These are phyloP conservation scores for Mycteria americana DNA, from an alignment of 2,797 vertebrate species.

Conservation along the genomic window DNA sequence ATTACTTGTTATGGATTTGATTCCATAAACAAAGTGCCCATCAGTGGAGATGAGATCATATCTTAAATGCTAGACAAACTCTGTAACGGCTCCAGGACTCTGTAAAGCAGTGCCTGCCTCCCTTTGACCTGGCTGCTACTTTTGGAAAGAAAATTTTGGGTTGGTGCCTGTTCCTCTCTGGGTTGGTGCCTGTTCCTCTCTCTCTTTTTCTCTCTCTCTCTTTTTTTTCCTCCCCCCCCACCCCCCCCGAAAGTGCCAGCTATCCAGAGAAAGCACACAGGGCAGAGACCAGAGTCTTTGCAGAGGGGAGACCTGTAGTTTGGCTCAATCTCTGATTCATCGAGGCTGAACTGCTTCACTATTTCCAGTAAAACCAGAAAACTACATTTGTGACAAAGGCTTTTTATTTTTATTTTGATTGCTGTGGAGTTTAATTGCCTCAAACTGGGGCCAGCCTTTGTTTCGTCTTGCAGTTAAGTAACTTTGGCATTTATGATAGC, in stretches of 20 bases:
- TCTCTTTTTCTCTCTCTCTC: too few relatives aligned
- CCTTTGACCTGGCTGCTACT: not conserved
- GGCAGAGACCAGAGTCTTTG: not conserved
- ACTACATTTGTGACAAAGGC: not conserved
- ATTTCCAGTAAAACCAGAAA: slow-evolving; percentile 7
- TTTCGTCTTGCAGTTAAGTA: not conserved
- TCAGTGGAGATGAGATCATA: not conserved
- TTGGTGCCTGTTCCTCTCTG: not conserved
- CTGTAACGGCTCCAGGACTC: not conserved
- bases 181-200: not conserved
- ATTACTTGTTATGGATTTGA: not conserved
- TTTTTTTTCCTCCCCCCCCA: too few relatives aligned
- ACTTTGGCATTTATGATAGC: not conserved
- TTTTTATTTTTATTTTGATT: slow-evolving; percentile 21
- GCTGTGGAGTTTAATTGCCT: not conserved
- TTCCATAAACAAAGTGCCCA: not conserved
- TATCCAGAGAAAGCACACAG: not conserved
- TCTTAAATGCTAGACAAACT: not conserved
- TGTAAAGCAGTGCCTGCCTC: not conserved
- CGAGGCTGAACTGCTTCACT: not conserved
- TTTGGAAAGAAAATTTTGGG: not conserved
- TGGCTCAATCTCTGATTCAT: not conserved
- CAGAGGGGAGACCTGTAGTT: not conserved
- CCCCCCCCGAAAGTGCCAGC: not conserved
- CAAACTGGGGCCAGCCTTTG: not conserved